phyloP scores from a whole-genome alignment of 2,113 vertebrate species.

The Osmerus mordax region DNA sequence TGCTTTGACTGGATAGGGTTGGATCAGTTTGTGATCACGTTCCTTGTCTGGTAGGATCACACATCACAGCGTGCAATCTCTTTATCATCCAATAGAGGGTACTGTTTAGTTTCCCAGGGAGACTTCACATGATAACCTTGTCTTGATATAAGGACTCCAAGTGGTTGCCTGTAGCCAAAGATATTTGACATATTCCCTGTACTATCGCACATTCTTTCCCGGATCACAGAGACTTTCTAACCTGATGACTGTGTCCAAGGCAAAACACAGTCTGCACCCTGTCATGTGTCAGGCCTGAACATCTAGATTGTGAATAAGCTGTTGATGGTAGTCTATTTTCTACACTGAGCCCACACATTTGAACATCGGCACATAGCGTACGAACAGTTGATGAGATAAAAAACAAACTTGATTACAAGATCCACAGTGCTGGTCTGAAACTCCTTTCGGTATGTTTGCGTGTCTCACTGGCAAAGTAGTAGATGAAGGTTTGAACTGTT shows the following conservation, averaged over 20 bases:
- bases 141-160: constrained; percentile 40
- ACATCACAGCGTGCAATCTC: constrained; percentile 38
- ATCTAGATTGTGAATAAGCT: constrained; percentile 19
- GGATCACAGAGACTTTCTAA: constrained; percentile 6
- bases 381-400: not conserved
- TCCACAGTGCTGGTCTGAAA: too few relatives aligned
- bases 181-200: constrained; percentile 18
- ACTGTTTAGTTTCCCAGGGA: constrained; percentile 66
- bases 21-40: not conserved
- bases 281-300: too few relatives aligned
- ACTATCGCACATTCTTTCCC: constrained; percentile 27
- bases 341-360: not conserved
- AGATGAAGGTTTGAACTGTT: constrained; percentile 1
- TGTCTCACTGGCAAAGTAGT: not conserved
- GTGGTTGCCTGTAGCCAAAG: constrained; percentile 26
- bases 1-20: not conserved
- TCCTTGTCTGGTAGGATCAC: constrained; percentile 22
- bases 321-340: too few relatives aligned
- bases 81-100: constrained; percentile 70
- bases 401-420: not conserved
- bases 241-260: constrained; percentile 23
- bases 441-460: not conserved
- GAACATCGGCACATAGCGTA: not conserved
- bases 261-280: not conserved
- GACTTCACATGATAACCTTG: constrained; percentile 33